Evolutionary conservation across 2,797 vertebrate genomes (phyloP).

Genomic region (Propithecus perrieri): DNA sequence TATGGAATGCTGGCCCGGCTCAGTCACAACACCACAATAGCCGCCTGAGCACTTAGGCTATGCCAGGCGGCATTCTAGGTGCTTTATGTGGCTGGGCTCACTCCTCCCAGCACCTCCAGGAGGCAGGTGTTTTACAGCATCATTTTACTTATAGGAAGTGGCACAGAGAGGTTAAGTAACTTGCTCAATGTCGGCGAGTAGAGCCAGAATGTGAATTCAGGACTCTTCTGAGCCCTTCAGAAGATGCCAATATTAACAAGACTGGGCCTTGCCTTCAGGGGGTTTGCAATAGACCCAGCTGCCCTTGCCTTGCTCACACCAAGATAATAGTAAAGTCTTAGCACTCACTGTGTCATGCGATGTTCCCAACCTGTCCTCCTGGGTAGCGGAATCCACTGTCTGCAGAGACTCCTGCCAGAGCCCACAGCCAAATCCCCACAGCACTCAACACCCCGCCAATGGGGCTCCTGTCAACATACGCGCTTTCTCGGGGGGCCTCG

Average conservation of each 20-base stretch:
- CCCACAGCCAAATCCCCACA: not conserved
- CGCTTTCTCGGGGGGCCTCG: not conserved
- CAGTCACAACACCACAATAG: not conserved
- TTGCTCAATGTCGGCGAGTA: not conserved
- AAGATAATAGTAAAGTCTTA: not conserved
- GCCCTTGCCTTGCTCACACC: not conserved
- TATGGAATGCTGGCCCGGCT: not conserved
- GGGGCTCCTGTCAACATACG: rapidly evolving
- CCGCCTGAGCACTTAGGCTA: not conserved
- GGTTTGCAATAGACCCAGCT: not conserved
- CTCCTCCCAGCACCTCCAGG: not conserved
- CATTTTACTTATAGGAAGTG: not conserved
- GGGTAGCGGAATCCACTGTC: not conserved
- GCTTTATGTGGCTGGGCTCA: not conserved
- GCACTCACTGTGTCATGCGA: not conserved
- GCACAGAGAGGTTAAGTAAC: not conserved
- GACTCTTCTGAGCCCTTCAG: not conserved
- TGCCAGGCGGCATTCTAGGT: not conserved
- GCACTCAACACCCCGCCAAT: not conserved
- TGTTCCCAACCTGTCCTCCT: not conserved
- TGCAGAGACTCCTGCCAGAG: not conserved
- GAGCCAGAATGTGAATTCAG: not conserved
- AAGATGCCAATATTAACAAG: not conserved
- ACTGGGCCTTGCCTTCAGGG: not conserved
- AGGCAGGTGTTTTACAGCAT: not conserved